Evolutionary conservation across 92 coral and sea anemone genomes (phyloP).

Genomic region (Anthopleura xanthogrammica): DNA sequence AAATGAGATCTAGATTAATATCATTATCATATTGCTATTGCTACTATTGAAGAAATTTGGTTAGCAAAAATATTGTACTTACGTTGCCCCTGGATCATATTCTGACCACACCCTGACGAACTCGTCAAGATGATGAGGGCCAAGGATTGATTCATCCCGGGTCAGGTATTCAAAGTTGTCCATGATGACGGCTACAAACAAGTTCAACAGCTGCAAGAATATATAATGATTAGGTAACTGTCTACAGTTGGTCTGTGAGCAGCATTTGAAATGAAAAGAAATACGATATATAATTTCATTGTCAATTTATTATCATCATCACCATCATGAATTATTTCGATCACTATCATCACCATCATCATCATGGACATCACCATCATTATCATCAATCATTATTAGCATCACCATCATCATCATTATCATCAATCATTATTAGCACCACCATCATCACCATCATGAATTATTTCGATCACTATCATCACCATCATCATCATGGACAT

Average conservation of each 20-base stretch:
- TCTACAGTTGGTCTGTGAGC: not conserved
- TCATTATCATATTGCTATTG: too few relatives aligned
- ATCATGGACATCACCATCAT: not conserved
- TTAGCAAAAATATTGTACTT: conserved; percentile 36
- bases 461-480: conserved; percentile 8
- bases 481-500: not conserved
- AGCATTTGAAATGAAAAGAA: too few relatives aligned
- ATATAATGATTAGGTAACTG: not conserved
- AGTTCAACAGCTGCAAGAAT: conserved; percentile 73
- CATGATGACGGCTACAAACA: conserved; percentile 99
- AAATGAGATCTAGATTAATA: not conserved
- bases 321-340: too few relatives aligned
- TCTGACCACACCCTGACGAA: conserved; percentile 99
- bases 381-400: not conserved
- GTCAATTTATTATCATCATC: not conserved
- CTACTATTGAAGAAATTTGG: not conserved
- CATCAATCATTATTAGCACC: too few relatives aligned
- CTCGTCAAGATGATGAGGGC: conserved; percentile 99
- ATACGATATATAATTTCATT: too few relatives aligned
- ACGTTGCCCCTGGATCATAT: conserved; percentile 99
- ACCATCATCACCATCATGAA: not conserved
- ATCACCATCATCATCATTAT: too few relatives aligned
- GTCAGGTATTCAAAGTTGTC: conserved; percentile 99
- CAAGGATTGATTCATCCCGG: conserved; percentile 98
- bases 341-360: not conserved